Evolutionary conservation across 2,888 invertebrate species (phyloP).

Genomic region (Cerceris ruficornis): DNA sequence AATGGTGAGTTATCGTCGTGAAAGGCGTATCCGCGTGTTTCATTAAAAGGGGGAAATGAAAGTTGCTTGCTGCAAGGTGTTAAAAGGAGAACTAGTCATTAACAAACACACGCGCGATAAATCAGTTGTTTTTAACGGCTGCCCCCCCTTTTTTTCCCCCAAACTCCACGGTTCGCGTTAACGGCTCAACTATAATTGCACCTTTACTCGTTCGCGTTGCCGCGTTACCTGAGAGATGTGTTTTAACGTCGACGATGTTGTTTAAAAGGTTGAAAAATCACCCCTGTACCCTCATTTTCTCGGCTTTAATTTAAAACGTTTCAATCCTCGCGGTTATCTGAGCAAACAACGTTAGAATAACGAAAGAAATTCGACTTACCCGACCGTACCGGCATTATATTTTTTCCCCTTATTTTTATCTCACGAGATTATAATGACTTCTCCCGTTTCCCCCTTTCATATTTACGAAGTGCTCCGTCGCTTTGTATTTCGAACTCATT

Average conservation of each 20-base stretch:
- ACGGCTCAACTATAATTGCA: slow-evolving; percentile 10
- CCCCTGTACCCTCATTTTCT: too few relatives aligned
- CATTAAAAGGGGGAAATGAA: slow-evolving; percentile 21
- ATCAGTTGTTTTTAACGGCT: slow-evolving; percentile 15
- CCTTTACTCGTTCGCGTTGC: background rate
- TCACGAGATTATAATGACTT: background rate
- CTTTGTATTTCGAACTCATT: slow-evolving; percentile 45
- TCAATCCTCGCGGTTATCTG: too few relatives aligned
- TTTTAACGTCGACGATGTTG: background rate
- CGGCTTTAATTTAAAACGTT: too few relatives aligned
- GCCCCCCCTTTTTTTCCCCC: slow-evolving; percentile 9
- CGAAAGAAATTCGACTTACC: too few relatives aligned
- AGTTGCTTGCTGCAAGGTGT: slow-evolving; percentile 13
- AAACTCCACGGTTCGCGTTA: background rate
- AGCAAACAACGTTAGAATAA: too few relatives aligned
- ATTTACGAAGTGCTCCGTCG: slow-evolving; percentile 12
- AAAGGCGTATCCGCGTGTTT: slow-evolving; percentile 44
- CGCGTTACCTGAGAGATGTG: background rate
- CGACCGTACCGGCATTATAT: too few relatives aligned
- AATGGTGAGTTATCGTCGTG: slow-evolving; percentile 45
- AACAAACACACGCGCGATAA: slow-evolving; percentile 35
- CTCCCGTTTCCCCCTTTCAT: background rate
- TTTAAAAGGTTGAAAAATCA: background rate
- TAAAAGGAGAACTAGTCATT: slow-evolving; percentile 35
- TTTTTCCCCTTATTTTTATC: background rate